These are phyloP conservation scores for Caloenas nicobarica DNA, from an alignment of 2,113 vertebrate species.

Conservation along the genomic window DNA sequence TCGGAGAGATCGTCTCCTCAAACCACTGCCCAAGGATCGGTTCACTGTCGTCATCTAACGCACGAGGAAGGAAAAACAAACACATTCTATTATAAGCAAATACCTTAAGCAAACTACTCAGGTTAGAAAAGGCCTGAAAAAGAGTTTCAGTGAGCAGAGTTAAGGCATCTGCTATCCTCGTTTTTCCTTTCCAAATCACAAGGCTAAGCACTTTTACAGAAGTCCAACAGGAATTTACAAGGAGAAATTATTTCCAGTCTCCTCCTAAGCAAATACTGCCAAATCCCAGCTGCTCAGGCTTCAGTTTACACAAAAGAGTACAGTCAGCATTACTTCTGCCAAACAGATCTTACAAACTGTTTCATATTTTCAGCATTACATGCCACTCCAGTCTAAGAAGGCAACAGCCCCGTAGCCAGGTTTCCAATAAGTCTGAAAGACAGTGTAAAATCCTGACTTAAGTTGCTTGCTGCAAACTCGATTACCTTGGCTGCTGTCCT, in stretches of 20 bases:
- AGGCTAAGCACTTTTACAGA: background rate
- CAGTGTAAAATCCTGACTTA: background rate
- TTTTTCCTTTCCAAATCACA: background rate
- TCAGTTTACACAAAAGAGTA: background rate
- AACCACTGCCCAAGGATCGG: constrained; percentile 99
- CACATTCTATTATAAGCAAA: background rate
- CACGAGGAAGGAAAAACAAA: background rate
- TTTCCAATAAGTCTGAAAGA: background rate
- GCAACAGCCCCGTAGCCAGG: background rate
- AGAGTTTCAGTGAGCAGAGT: background rate
- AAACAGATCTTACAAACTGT: background rate
- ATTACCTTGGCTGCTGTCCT: constrained; percentile 98
- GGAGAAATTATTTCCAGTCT: background rate
- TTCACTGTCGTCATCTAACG: constrained; percentile 94
- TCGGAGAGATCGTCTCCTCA: constrained; percentile 97
- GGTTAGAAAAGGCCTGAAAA: background rate
- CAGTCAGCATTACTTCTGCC: background rate
- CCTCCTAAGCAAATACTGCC: background rate
- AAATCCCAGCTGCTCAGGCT: background rate
- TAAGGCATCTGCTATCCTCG: background rate
- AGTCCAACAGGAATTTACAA: background rate
- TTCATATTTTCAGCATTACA: background rate
- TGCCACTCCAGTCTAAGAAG: background rate
- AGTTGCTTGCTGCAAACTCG: background rate
- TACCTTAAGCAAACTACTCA: background rate